Evolutionary conservation across 2,797 vertebrate species (phyloP).

Genomic region (Nyctibius grandis): DNA sequence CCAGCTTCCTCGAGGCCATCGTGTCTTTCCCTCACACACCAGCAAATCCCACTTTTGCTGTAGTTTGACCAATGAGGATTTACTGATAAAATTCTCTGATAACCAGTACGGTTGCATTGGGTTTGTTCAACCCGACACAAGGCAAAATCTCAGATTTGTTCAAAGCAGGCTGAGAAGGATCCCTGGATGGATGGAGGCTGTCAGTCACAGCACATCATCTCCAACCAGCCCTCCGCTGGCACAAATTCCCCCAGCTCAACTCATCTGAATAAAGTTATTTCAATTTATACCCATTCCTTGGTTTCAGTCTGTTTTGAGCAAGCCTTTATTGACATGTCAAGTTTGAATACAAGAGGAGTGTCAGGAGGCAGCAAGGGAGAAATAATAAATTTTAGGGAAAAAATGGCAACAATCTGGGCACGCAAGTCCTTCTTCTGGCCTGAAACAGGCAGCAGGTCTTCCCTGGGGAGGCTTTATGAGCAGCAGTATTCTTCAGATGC

Average conservation of each 20-base stretch:
- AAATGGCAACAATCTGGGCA: background rate
- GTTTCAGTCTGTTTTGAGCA: background rate
- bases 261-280: background rate
- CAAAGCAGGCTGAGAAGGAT: background rate
- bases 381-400: background rate
- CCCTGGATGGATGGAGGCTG: background rate
- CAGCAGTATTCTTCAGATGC: background rate
- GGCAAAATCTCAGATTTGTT: background rate
- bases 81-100: background rate
- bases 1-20: fast-evolving
- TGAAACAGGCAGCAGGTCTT: background rate
- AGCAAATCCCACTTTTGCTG: background rate
- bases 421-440: background rate
- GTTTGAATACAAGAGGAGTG: background rate
- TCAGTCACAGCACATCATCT: background rate
- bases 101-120: fast-evolving
- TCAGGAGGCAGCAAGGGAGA: background rate
- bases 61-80: background rate
- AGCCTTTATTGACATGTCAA: background rate
- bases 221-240: fast-evolving
- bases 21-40: background rate
- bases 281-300: background rate
- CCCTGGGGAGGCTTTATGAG: background rate
- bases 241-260: background rate
- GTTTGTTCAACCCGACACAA: background rate